Evolutionary conservation across 2,888 invertebrate genomes (phyloP).

Genomic region (Drosophila peninsularis): DNA sequence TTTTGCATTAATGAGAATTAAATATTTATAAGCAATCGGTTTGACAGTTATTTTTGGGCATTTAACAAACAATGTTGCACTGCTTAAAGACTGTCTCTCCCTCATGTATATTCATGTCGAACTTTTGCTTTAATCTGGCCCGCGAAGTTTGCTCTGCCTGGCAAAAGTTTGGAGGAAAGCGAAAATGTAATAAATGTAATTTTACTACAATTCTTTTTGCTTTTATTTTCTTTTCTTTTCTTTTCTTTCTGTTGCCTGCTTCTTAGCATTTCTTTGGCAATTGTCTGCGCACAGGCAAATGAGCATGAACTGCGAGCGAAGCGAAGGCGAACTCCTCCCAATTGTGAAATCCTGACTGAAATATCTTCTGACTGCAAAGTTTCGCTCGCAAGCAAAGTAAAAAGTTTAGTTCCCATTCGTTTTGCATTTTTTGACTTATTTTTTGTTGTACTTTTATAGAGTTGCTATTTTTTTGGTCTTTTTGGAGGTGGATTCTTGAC

Average conservation of each 20-base stretch:
- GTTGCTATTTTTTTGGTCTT: constrained; percentile 4
- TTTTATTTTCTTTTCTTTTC: neutral
- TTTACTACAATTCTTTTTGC: constrained; percentile 31
- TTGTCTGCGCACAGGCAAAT: constrained; percentile 65
- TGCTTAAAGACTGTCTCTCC: constrained; percentile 20
- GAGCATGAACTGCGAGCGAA: constrained; percentile 45
- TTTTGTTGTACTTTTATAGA: constrained; percentile 1
- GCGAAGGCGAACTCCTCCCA: constrained; percentile 6
- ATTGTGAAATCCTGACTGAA: constrained; percentile 39
- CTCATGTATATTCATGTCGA: constrained; percentile 12
- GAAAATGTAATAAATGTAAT: constrained; percentile 71
- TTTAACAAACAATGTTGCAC: constrained; percentile 27
- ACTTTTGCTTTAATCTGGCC: constrained; percentile 34
- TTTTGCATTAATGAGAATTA: constrained; percentile 53
- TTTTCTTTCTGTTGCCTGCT: neutral
- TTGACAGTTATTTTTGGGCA: constrained; percentile 8
- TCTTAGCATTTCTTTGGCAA: constrained; percentile 40
- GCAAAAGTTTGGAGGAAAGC: constrained; percentile 39
- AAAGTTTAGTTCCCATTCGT: constrained; percentile 54
- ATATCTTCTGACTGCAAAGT: constrained; percentile 53
- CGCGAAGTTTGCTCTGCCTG: constrained; percentile 10
- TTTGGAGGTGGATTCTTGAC: constrained; percentile 26
- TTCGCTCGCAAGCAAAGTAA: constrained; percentile 56
- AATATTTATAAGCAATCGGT: constrained; percentile 47
- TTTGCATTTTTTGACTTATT: constrained; percentile 21